Conservation (phyloP, 2,888 invertebrate species). For the Eristalis intricaria region DNA sequence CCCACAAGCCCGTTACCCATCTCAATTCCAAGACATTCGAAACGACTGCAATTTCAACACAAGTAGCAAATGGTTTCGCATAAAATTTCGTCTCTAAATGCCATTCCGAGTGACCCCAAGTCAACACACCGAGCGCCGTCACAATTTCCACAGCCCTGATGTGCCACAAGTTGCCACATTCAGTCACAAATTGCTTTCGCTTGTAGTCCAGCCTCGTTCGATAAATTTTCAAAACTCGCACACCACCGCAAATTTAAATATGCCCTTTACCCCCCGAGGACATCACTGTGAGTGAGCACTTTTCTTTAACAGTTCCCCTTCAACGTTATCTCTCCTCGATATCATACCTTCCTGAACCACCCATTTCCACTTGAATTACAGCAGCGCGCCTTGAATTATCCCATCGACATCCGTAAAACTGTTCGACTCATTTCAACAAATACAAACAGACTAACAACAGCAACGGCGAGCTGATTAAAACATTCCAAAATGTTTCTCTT, state of each 20-base stretch:
- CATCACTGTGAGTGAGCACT: background rate
- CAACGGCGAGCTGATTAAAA: constrained; percentile 55
- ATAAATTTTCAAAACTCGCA: background rate
- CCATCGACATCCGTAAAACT: constrained; percentile 14
- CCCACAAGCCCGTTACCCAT: too few species aligned
- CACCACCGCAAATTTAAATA: background rate
- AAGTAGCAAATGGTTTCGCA: background rate
- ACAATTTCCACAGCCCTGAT: background rate
- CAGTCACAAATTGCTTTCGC: background rate
- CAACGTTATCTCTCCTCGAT: background rate
- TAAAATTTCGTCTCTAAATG: background rate
- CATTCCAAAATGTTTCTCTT: constrained; percentile 53
- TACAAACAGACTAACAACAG: constrained; percentile 5
- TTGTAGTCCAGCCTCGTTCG: background rate
- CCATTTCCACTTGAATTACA: constrained; percentile 42
- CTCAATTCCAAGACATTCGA: background rate
- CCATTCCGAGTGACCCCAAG: background rate
- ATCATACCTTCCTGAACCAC: constrained; percentile 41
- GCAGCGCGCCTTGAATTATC: constrained; percentile 31
- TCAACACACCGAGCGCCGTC: background rate
- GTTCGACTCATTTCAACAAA: constrained; percentile 18
- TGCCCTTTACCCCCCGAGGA: background rate
- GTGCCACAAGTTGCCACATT: background rate
- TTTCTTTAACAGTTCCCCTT: background rate
- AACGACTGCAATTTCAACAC: background rate